Base-by-base conservation (phyloP, 2,888 invertebrate species). In the Atrina japonica region DNA sequence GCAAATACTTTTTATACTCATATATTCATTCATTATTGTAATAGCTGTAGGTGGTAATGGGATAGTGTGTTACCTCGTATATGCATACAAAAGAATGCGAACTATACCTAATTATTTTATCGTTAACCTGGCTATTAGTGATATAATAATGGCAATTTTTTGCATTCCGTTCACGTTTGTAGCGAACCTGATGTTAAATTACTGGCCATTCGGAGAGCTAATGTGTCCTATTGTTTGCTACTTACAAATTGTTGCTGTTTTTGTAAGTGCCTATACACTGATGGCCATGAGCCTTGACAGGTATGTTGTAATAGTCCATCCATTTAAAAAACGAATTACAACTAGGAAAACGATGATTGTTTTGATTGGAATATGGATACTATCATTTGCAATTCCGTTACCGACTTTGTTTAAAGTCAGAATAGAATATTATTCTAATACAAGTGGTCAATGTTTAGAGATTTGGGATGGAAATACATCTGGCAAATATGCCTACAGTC, bases 201-300 rank as follows among this genome's bases (percentile, higher is more conserved):
- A 95, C 87, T 97, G 97, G 97, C 96, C 96, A 0, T 97, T 97
- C 87, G 96, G 96, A 1, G 91, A 92, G 21, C 91, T 94, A 45
- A 93, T 97, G 91, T 97, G 97, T 89, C 94, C 95, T 74, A 91
- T 95, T 43, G 96, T 97, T 79, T 95, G 94, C 90, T 96, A 95
- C 89, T 94, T 94, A 0, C 96, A 96, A 90, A 91, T 87, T 1
- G 88, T 89, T 23, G 83, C 90, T 0, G 91, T 92, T 16, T 90
- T 91, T 69, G 95, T 97, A 70, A 96, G 96, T 87, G 96, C 97
- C 2, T 97, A 97, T 89, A 97, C 97, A 0, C 90, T 97, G 83
- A 94, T 97, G 35, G 96, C 96, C 41, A 96, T 97, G 88, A 96
- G 96, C 79, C 93, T 96, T 65, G 97, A 97, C 91, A 93, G 97